A percentile compares a stretch with the other conserved stretches of the same genome.
These are phyloP conservation scores for Drosophila quasianomalipes DNA, from an alignment of 2,888 invertebrate species.

Conservation along the genomic window DNA sequence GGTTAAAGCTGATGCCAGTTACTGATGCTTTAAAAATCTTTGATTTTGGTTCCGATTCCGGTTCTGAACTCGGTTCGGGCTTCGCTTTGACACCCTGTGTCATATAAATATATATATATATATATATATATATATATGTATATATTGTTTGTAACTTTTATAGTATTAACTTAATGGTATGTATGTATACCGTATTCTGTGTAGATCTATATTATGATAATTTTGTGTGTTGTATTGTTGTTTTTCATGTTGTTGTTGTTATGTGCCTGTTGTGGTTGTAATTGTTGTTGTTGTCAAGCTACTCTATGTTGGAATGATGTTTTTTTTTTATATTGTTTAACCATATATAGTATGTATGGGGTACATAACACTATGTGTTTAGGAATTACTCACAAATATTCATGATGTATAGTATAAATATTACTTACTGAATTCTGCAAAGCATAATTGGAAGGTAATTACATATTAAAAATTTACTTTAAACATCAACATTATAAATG, in stretches of 20 bases:
- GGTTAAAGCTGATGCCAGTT: too few relatives aligned
- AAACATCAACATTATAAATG: slow-evolving; percentile 67
- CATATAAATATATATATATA: background rate
- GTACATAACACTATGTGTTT: slow-evolving; percentile 70
- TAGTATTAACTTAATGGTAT: background rate
- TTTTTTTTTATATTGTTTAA: slow-evolving; percentile 42
- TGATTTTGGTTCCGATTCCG: background rate
- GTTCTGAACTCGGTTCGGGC: background rate
- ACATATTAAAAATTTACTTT: slow-evolving; percentile 77
- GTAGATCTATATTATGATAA: slow-evolving; percentile 13
- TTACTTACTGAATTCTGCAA: slow-evolving; percentile 84
- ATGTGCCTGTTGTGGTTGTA: slow-evolving; percentile 29
- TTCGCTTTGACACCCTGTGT: background rate
- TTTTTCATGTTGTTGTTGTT: slow-evolving; percentile 28
- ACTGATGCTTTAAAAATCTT: too few relatives aligned
- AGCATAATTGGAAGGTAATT: slow-evolving; percentile 82
- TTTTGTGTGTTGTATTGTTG: slow-evolving; percentile 30
- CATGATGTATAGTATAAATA: slow-evolving; percentile 75
- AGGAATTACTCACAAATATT: slow-evolving; percentile 80
- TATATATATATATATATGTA: background rate
- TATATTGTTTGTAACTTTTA: background rate
- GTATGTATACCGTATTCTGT: slow-evolving; percentile 3
- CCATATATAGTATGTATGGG: slow-evolving; percentile 61
- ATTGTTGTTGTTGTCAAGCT: slow-evolving; percentile 52
- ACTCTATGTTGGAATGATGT: slow-evolving; percentile 40